These are phyloP conservation scores for Drosophila lini DNA, from an alignment of 1,140 invertebrate species.

Conservation along the genomic window DNA sequence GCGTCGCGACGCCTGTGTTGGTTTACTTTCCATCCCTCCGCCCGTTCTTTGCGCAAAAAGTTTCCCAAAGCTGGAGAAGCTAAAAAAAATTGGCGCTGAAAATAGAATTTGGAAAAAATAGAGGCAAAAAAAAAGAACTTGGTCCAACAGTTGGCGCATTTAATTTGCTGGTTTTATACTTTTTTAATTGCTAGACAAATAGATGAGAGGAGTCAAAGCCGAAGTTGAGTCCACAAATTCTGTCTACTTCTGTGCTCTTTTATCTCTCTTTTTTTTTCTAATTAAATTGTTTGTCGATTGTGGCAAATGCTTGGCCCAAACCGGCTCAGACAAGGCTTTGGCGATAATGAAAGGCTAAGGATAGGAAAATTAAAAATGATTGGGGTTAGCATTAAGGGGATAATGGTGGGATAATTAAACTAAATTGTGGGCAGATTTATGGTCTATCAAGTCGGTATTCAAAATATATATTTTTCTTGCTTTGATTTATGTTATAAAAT, in stretches of 20 bases:
- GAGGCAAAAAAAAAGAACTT: constrained; percentile 15
- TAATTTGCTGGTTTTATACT: constrained; percentile 82
- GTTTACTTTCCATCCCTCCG: constrained; percentile 41
- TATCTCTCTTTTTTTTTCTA: constrained; percentile 15
- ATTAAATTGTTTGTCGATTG: constrained; percentile 64
- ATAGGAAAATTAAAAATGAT: constrained; percentile 19
- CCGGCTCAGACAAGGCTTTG: background rate
- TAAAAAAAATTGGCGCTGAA: constrained; percentile 38
- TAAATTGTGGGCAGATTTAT: no score
- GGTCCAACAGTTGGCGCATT: constrained; percentile 71
- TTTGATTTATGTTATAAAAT: background rate
- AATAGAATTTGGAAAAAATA: constrained; percentile 34
- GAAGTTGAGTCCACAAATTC: constrained; percentile 35
- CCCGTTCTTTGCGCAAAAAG: constrained; percentile 28
- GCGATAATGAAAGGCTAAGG: constrained; percentile 27
- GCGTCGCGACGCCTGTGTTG: constrained; percentile 69
- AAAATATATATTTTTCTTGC: background rate
- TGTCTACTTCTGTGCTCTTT: background rate
- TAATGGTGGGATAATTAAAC: background rate
- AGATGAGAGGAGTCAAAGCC: constrained; percentile 41
- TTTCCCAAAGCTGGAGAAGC: constrained; percentile 27
- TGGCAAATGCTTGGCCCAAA: constrained; percentile 58
- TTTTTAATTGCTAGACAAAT: constrained; percentile 81
- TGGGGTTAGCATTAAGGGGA: background rate
- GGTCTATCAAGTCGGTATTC: no score